Evolutionary conservation across 2,888 invertebrate genomes (phyloP), one percentile per base, ranked within the genome.

Genomic region (Caenorhabditis sp.): DNA sequence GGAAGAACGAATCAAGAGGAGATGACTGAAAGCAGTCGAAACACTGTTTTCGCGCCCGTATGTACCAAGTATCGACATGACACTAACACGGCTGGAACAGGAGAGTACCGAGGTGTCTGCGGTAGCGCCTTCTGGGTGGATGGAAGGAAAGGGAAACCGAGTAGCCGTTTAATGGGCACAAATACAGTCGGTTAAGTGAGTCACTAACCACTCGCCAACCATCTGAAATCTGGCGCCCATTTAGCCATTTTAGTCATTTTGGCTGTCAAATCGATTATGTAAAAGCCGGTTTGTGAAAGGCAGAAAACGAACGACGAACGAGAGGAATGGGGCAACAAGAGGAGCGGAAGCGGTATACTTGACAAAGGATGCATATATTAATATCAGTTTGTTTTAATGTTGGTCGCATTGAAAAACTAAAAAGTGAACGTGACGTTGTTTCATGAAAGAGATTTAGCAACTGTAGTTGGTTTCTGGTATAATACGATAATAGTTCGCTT

Each of bases 251-350:
- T 61, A 76, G 76, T 65, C 76, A 67, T 76, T 76, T 76, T 53
- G 61, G 67, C 76, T 76, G 67, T 67, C 76, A 67, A 76, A 67
- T 76, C 76, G 76, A 76, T 76, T 76, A 76, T 76, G 76, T 61
- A 67, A 37, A 76, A 76, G 67, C 76, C 76, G 76, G 68, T 77
- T 77, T 69, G 62, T 37, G 62, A 40, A 18, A 69, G 26, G 47
- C 58, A 56, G 61, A 62, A 47, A 64, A 24, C 50, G 56, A 69
- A 24, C 13, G 68, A 51, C 47, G 51, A 61, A 37, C 61, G 24
- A n/a, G 28, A 65, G 37, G 60, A 44, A 28, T 22, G 26, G 47
- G n/a, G n/a, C n/a, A n/a, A 51, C 22, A 40, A 28, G 18, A 26
- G 47, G n/a, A n/a, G n/a, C n/a, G n/a, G 47, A 60, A 20, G 60